Conservation (phyloP, 2,888 invertebrate genomes). For the Cephonodes hylas region DNA sequence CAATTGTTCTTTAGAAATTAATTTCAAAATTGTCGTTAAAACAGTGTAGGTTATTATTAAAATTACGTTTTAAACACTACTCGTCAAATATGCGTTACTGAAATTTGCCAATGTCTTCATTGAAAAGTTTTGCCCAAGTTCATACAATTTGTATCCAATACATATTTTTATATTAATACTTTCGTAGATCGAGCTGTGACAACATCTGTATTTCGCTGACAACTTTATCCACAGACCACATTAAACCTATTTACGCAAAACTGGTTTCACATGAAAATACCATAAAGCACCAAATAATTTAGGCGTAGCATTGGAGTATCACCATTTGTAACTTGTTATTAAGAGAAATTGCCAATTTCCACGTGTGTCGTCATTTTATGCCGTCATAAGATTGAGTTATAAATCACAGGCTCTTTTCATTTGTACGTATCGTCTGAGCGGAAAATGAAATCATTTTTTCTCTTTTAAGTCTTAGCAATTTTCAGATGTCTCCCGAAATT, state of each 20-base stretch:
- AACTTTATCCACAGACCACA: background rate
- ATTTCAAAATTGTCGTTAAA: no score
- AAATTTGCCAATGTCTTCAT: no score
- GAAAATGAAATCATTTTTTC: conserved; percentile 53
- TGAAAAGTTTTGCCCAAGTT: no score
- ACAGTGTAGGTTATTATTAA: no score
- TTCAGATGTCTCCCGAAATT: conserved; percentile 11
- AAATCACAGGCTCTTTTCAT: conserved; percentile 67
- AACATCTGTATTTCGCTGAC: background rate
- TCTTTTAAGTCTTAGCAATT: conserved; percentile 30
- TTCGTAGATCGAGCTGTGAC: no score
- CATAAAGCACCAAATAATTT: conserved; percentile 26
- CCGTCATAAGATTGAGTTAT: conserved; percentile 72
- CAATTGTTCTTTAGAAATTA: no score
- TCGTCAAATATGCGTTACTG: no score
- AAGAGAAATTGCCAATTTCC: conserved; percentile 79
- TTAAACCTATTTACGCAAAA: background rate
- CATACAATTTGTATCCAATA: no score
- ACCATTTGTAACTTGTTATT: conserved; percentile 59
- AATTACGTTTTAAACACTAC: no score
- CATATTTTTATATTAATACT: no score
- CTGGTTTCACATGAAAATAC: background rate
- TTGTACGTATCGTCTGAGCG: conserved; percentile 64
- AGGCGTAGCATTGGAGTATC: conserved; percentile 21
- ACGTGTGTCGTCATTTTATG: conserved; percentile 71